These are phyloP conservation scores for Morus bassanus DNA, from an alignment of 2,797 vertebrate species.

Conservation along the genomic window DNA sequence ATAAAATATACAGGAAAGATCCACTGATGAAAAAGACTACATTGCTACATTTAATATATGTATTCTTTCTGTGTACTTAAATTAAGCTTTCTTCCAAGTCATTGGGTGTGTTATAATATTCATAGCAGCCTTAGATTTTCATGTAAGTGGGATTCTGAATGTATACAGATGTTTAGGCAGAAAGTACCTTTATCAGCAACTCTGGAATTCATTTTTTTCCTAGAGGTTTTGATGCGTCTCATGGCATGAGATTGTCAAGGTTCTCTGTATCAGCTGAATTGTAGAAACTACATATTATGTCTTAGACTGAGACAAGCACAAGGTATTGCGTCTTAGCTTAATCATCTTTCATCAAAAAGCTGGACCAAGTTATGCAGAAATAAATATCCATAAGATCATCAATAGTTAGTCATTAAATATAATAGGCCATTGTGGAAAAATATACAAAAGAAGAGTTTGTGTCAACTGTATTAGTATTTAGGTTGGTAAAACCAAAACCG, in stretches of 20 bases:
- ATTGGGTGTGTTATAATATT: neutral
- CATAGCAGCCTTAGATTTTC: neutral
- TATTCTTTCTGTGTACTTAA: neutral
- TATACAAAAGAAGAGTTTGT: neutral
- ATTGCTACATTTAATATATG: neutral
- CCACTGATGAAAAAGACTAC: neutral
- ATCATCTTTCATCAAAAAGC: neutral
- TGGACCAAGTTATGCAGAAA: neutral
- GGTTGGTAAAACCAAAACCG: neutral
- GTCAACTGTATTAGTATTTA: neutral
- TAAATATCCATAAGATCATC: neutral
- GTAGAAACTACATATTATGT: neutral
- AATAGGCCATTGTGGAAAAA: neutral
- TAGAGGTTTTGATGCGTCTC: neutral
- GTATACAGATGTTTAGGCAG: neutral
- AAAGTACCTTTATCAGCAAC: neutral
- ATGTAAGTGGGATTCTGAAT: neutral
- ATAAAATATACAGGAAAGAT: neutral
- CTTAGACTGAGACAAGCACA: neutral
- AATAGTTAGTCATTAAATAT: neutral
- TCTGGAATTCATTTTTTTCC: neutral
- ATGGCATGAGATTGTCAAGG: neutral
- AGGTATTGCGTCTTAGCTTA: neutral
- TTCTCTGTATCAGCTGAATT: neutral
- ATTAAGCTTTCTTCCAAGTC: neutral